Evolutionary conservation across 2,888 invertebrate genomes (phyloP).

Genomic region (Brachynemurus nebulosus): DNA sequence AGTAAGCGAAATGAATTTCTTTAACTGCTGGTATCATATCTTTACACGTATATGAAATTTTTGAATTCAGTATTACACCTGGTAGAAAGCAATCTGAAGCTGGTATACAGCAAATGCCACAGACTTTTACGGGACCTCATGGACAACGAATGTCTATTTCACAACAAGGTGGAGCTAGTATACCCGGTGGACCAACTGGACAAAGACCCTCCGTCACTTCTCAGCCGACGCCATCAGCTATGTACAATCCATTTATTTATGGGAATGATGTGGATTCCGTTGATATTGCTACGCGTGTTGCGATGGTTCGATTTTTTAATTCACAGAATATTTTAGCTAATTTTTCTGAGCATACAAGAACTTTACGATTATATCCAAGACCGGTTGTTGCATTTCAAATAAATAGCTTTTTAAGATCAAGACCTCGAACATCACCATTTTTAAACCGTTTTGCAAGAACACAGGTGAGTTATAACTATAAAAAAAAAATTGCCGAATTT

Average conservation of each 20-base stretch:
- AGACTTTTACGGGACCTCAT: slow-evolving; percentile 2
- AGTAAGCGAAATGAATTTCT: slow-evolving; percentile 22
- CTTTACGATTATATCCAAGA: slow-evolving; percentile 86
- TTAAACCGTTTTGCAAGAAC: slow-evolving; percentile 86
- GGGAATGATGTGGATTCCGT: slow-evolving; percentile 95
- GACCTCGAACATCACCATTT: slow-evolving; percentile 79
- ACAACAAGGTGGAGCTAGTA: slow-evolving; percentile 23
- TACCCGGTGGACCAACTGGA: slow-evolving; percentile 29
- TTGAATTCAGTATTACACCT: neutral
- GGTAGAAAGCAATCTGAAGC: neutral
- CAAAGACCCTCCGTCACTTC: slow-evolving; percentile 35
- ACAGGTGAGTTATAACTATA: slow-evolving; percentile 46
- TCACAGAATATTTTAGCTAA: slow-evolving; percentile 94
- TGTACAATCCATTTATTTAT: slow-evolving; percentile 77
- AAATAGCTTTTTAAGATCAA: slow-evolving; percentile 87
- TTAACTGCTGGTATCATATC: neutral
- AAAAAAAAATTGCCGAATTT: neutral
- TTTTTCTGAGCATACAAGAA: slow-evolving; percentile 95
- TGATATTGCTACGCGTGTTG: slow-evolving; percentile 94
- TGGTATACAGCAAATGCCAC: neutral
- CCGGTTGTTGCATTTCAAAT: slow-evolving; percentile 99
- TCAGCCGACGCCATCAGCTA: slow-evolving; percentile 38
- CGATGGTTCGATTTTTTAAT: slow-evolving; percentile 97
- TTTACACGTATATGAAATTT: neutral
- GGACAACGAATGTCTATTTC: slow-evolving; percentile 16